These are phyloP conservation scores for Atopsyche davidsoni DNA, from an alignment of 1,140 invertebrate species.

Conservation along the genomic window DNA sequence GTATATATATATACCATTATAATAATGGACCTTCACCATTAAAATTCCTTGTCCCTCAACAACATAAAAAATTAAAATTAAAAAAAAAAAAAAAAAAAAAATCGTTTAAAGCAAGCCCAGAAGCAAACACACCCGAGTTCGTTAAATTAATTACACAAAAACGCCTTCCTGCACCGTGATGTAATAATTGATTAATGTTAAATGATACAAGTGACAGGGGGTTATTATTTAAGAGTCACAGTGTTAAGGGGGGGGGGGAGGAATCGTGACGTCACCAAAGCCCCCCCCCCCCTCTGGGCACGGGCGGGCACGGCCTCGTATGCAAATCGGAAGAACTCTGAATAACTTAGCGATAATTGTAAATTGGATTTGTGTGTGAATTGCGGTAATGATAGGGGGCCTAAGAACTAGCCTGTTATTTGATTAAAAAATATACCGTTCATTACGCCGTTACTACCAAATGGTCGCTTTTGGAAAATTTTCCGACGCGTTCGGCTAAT, in stretches of 20 bases:
- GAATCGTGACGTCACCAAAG: too few species aligned
- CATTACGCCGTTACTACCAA: not conserved
- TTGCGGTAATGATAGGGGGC: not conserved
- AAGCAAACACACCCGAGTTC: conserved; percentile 6
- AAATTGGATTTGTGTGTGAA: not conserved
- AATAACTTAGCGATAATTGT: not conserved
- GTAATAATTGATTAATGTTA: conserved; percentile 20
- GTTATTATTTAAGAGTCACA: conserved; percentile 4
- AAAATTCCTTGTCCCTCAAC: not conserved
- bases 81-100: too few species aligned
- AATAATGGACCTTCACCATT: not conserved
- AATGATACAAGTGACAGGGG: conserved; percentile 8
- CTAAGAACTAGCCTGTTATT: not conserved
- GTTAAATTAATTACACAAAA: conserved; percentile 4
- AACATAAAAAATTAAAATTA: too few species aligned
- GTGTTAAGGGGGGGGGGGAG: not conserved
- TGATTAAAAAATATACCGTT: not conserved
- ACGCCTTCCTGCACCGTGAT: conserved; percentile 1
- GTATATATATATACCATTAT: not conserved
- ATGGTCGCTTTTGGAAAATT: not conserved
- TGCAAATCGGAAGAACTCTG: not conserved
- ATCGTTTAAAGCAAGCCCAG: too few species aligned
- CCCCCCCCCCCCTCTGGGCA: too few species aligned
- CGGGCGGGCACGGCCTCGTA: not conserved
- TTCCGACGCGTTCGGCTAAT: not conserved